A percentile compares a stretch with the other conserved stretches of the same genome.
Evolutionary conservation across 2,888 invertebrate genomes (phyloP).

Genomic region (Agrilus biguttatus): DNA sequence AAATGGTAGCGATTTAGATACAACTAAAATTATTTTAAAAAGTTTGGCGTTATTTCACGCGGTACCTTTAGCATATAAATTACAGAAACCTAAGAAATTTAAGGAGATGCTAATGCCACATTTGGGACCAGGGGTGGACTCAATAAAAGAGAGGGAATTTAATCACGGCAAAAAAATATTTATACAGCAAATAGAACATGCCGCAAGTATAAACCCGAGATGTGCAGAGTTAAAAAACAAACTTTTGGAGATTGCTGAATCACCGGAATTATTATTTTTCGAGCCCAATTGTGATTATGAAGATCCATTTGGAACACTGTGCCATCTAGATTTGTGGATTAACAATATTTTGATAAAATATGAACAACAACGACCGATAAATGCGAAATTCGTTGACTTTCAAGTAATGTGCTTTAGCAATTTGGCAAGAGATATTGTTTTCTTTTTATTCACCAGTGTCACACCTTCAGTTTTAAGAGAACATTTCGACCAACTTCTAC

Average conservation of each 20-base stretch:
- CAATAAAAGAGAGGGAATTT: too few species aligned
- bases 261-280: too few species aligned
- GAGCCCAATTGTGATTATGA: conserved; percentile 3
- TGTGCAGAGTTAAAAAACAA: too few species aligned
- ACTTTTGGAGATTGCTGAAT: too few species aligned
- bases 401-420: too few species aligned
- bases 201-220: too few species aligned
- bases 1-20: conserved; percentile 32
- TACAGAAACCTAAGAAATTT: conserved; percentile 28
- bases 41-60: conserved; percentile 38
- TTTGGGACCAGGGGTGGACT: conserved; percentile 11
- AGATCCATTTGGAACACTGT: conserved; percentile 36
- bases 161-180: too few species aligned
- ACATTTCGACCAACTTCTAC: background rate
- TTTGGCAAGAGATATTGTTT: too few species aligned
- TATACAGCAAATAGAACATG: too few species aligned
- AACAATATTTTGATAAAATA: conserved; percentile 40
- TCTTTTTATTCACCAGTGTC: too few species aligned
- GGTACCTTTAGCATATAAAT: conserved; percentile 35
- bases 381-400: too few species aligned
- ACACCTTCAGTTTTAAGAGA: background rate
- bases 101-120: conserved; percentile 23
- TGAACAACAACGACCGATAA: too few species aligned
- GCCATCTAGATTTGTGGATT: conserved; percentile 43
- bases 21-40: conserved; percentile 29